Evolutionary conservation across 1,140 invertebrate species (phyloP), one percentile per base, ranked within the genome.

Genomic region (Caenorhabditis brenneri): DNA sequence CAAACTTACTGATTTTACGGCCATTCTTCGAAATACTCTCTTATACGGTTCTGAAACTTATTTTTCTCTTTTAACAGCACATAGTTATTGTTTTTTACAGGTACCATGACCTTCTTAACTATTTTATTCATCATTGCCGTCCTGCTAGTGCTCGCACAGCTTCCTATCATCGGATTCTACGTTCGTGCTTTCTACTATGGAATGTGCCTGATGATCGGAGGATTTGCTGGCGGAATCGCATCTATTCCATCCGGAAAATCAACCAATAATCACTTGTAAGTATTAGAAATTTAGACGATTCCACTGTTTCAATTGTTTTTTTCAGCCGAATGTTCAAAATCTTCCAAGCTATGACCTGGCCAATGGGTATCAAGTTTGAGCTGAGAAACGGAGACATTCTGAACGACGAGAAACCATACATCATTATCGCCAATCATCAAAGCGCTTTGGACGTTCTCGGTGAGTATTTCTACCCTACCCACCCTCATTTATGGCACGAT

Each of bases 341-440:
- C 33, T 86, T 86, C 51, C 83, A 85, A 53, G 24, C n/a, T 7
- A 78, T 85, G 51, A 58, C 48, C 10, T 46, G 69, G 46, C 81
- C 48, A 6, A 46, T 86, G 55, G 53, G 80, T 6, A n/a, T 86
- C 36, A 46, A 49, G 19, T 65, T 82, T 42, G 31, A 81, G 9
- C 4, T 85, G 1, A 29, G 84, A 27, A 60, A 86, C 49, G 33
- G 27, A 24, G 84, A 86, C 10, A 81, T 60, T 27, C 49, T 85
- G 9, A 31, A 79, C 24, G 49, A 53, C 27, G 36, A 78, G 27
- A 80, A 69, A 22, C 58, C 84, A 9, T 86, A 49, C 48, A 65
- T 86, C 27, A 55, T 86, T 42, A 80, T 86, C 10, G 85, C 80
- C 22, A 86, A 86, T 22, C 85, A 86, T 36, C 85, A 86, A 46